Evolutionary conservation across 1,140 invertebrate species (phyloP).

Genomic region (Orussus abietinus): DNA sequence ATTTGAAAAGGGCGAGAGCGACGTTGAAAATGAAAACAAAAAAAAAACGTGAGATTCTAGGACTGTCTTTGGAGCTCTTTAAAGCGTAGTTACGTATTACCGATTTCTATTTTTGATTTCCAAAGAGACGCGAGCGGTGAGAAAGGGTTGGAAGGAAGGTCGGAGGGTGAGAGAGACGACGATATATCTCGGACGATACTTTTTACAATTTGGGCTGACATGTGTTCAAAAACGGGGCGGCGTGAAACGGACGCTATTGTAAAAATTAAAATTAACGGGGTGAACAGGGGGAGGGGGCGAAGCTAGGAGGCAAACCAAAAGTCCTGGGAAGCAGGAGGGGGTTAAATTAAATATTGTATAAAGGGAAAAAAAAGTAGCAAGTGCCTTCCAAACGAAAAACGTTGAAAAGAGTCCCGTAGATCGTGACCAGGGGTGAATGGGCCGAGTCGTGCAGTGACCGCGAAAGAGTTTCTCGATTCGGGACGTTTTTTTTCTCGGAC

Average conservation of each 20-base stretch:
- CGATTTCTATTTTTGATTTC: conserved; percentile 36
- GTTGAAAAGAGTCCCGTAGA: conserved; percentile 52
- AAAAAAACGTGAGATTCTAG: conserved; percentile 39
- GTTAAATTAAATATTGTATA: conserved; percentile 49
- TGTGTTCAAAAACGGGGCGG: conserved; percentile 36
- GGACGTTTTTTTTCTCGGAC: background rate
- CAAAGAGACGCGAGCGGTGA: too few species aligned
- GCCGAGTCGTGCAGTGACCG: too few species aligned
- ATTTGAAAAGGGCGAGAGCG: conserved; percentile 27
- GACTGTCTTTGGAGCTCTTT: conserved; percentile 38
- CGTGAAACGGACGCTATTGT: conserved; percentile 17
- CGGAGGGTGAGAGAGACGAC: conserved; percentile 16
- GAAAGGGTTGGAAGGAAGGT: too few species aligned
- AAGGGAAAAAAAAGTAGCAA: conserved; percentile 53
- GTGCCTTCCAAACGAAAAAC: conserved; percentile 53
- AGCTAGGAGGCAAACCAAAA: too few species aligned
- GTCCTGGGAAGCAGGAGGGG: conserved; percentile 17
- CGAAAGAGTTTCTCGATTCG: too few species aligned
- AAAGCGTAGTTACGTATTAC: conserved; percentile 30
- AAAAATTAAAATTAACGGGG: conserved; percentile 20
- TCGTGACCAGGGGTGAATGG: conserved; percentile 54
- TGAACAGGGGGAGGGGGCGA: conserved; percentile 16
- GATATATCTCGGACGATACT: conserved; percentile 35
- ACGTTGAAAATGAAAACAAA: conserved; percentile 15
- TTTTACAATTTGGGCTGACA: conserved; percentile 44